Conservation (phyloP, 2,888 invertebrate genomes). For the Argyresthia goedartella region DNA sequence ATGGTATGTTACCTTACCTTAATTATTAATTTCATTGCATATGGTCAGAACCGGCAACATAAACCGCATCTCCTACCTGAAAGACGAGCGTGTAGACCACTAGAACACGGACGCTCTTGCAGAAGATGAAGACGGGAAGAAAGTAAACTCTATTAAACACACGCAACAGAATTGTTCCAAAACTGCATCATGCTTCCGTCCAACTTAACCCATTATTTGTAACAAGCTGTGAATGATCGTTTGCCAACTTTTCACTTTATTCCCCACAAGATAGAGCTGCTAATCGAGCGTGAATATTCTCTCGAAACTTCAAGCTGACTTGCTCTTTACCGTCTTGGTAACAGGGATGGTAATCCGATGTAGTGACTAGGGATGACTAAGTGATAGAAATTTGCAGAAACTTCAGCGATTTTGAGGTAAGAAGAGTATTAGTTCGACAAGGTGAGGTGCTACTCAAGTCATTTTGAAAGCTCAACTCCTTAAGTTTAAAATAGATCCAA, state of each 20-base stretch:
- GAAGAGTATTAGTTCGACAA: conserved; percentile 63
- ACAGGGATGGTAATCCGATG: too few species aligned
- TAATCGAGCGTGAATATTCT: conserved; percentile 19
- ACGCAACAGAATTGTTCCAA: conserved; percentile 15
- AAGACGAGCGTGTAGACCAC: too few species aligned
- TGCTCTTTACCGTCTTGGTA: too few species aligned
- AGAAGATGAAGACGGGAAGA: too few species aligned
- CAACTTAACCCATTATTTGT: conserved; percentile 40
- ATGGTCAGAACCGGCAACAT: too few species aligned
- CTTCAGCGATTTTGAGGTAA: conserved; percentile 57
- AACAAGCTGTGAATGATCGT: conserved; percentile 24
- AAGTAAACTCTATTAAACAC: too few species aligned
- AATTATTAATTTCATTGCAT: too few species aligned
- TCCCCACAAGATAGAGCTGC: conserved; percentile 19
- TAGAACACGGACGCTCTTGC: too few species aligned
- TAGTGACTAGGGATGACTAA: background rate
- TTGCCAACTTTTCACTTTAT: conserved; percentile 19
- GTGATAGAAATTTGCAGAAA: conserved; percentile 21
- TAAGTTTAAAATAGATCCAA: conserved; percentile 18
- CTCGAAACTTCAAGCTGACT: background rate
- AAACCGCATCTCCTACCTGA: too few species aligned
- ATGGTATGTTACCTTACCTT: too few species aligned
- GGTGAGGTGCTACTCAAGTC: conserved; percentile 51
- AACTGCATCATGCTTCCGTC: conserved; percentile 17
- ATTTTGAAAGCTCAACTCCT: conserved; percentile 29